Evolutionary conservation across 2,797 vertebrate species (phyloP).

Genomic region (Vultur gryphus): DNA sequence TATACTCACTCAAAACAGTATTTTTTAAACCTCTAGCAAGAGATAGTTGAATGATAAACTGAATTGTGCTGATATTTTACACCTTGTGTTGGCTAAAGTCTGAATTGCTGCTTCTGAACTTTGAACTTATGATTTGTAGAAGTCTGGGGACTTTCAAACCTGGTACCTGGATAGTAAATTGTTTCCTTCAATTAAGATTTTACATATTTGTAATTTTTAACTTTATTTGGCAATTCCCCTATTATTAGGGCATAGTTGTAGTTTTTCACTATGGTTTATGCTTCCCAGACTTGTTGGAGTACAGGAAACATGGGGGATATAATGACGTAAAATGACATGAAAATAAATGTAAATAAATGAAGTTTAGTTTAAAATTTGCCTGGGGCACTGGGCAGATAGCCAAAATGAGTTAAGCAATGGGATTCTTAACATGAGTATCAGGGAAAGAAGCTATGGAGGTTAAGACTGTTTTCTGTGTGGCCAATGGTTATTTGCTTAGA

Average conservation of each 20-base stretch:
- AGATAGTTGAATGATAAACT: neutral
- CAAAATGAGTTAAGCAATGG: conserved; percentile 19
- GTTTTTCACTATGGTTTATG: neutral
- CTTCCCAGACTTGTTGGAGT: conserved; percentile 3
- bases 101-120: neutral
- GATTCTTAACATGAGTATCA: conserved; percentile 61
- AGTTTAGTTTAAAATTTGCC: conserved; percentile 45
- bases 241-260: neutral
- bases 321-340: conserved; percentile 25
- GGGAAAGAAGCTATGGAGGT: conserved; percentile 68
- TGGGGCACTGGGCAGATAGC: conserved; percentile 26
- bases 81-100: neutral
- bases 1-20: neutral
- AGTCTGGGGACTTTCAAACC: neutral
- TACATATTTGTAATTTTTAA: neutral
- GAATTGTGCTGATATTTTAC: neutral
- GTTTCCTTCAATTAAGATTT: neutral
- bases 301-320: conserved; percentile 9
- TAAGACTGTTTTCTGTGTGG: conserved; percentile 70
- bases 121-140: neutral
- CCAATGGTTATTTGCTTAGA: conserved; percentile 43
- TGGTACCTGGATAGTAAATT: neutral
- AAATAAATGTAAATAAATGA: conserved; percentile 62
- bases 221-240: neutral
- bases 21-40: neutral